Evolutionary conservation across 2,797 vertebrate species (phyloP), one percentile per base, ranked within the genome.

Genomic region (Cyclopterus lumpus): DNA sequence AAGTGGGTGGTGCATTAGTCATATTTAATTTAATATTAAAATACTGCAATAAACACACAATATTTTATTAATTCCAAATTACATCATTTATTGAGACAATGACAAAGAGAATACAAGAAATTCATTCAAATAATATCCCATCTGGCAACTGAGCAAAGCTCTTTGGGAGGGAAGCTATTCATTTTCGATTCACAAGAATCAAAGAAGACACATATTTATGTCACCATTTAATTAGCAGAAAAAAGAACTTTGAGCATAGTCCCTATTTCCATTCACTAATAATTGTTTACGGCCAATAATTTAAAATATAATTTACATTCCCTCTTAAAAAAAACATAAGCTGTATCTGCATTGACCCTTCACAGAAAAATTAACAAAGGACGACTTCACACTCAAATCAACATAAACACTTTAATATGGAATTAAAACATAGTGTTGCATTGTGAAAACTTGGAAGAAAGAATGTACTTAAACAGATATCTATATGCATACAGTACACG

Each of bases 11-110:
- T n/a, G 48, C 18, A 42, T 12, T 66, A 54, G n/a, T 1, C 5
- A 48, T 40, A 34, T 73, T 60, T 4, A n/a, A 64, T 71, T 64
- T 24, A 10, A 26, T 42, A n/a, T 28, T 30, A 38, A 36, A 67
- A 22, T 14, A 42, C 18, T 57, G 5, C 18, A 68, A 57, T 32
- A 30, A 44, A 32, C 49, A 22, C 8, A 57, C 4, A 36, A 62
- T 22, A 28, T 5, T 75, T 53, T 32, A 65, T 75, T 51, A 65
- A 53, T 71, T 55, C 24, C 32, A 79, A n/a, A 42, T 66, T 12
- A 54, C 28, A 10, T 55, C 0, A 48, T 70, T 71, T 62, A 51
- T 51, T 51, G 22, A 20, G 34, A 16, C 4, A 1, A 44, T 54
- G 8, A 58, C 62, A 72, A 63, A 22, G 4, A n/a, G 14, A 61